These are phyloP conservation scores for Macheiramphus alcinus DNA, from an alignment of 2,113 vertebrate genomes.

Conservation along the genomic window DNA sequence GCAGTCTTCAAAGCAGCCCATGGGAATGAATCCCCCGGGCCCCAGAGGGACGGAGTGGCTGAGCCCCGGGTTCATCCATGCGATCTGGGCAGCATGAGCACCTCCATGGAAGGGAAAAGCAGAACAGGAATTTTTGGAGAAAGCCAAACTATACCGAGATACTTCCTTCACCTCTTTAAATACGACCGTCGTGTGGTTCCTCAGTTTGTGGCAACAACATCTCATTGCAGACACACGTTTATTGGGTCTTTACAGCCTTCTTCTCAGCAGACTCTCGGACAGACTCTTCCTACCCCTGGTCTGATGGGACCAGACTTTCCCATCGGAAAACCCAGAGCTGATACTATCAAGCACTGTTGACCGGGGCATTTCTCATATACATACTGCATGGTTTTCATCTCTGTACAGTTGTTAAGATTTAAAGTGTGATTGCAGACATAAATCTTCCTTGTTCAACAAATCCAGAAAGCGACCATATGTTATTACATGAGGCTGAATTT, in stretches of 20 bases:
- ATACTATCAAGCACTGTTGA: fast-evolving
- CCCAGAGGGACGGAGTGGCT: fast-evolving
- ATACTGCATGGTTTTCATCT: background rate
- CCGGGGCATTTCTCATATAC: background rate
- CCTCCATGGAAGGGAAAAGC: background rate
- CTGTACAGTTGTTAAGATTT: background rate
- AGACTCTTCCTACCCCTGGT: background rate
- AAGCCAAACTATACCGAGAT: background rate
- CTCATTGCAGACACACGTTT: fast-evolving
- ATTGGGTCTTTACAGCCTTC: fast-evolving
- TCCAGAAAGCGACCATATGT: background rate
- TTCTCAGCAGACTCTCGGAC: fast-evolving
- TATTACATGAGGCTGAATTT: background rate
- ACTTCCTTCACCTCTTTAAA: background rate
- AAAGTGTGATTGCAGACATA: background rate
- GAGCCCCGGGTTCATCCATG: fast-evolving
- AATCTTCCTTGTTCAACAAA: background rate
- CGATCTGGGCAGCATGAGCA: fast-evolving
- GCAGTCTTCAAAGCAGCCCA: fast-evolving
- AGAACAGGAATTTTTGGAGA: too few species aligned
- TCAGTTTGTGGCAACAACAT: fast-evolving
- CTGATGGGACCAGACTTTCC: background rate
- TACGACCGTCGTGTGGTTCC: fast-evolving
- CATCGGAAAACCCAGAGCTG: fast-evolving
- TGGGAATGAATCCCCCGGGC: background rate